Conservation (phyloP, 2,888 invertebrate species). For the Sialis fuliginosa region DNA sequence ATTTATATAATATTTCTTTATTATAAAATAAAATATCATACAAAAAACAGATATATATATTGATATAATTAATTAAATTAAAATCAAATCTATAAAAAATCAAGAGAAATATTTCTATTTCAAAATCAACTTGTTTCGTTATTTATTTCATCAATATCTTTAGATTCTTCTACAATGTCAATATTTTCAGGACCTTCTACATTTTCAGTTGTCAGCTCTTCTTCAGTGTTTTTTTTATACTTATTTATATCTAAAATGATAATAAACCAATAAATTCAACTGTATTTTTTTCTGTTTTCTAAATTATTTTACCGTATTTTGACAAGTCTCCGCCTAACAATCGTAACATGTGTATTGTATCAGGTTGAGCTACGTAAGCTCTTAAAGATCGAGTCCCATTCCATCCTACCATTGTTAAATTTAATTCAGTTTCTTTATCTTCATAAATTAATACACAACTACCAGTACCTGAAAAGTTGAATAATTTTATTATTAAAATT, state of each 20-base stretch:
- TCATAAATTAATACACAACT: slow-evolving; percentile 60
- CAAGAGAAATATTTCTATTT: too few relatives aligned
- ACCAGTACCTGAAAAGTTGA: slow-evolving; percentile 34
- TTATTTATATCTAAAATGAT: slow-evolving; percentile 15
- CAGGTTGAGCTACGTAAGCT: slow-evolving; percentile 72
- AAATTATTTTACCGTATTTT: slow-evolving; percentile 47
- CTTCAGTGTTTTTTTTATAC: slow-evolving; percentile 14
- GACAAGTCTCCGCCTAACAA: slow-evolving; percentile 72
- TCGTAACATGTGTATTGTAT: slow-evolving; percentile 72
- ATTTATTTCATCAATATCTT: too few relatives aligned
- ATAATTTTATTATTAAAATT: neutral
- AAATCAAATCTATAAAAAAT: too few relatives aligned
- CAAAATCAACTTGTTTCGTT: too few relatives aligned
- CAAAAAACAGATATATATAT: too few relatives aligned
- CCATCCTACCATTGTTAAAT: slow-evolving; percentile 74
- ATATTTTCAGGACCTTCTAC: neutral
- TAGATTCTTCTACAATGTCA: neutral
- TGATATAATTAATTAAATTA: too few relatives aligned
- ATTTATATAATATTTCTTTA: too few relatives aligned
- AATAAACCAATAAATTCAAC: slow-evolving; percentile 2
- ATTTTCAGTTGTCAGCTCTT: slow-evolving; percentile 9
- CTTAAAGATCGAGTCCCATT: slow-evolving; percentile 71
- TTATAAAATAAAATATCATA: too few relatives aligned
- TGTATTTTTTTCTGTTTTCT: neutral
- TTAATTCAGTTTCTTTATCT: slow-evolving; percentile 25